Percentiles rank a stretch among this genome's conserved stretches.
These are phyloP conservation scores for Drosophila serrata DNA, from an alignment of 1,140 invertebrate genomes.

Conservation along the genomic window DNA sequence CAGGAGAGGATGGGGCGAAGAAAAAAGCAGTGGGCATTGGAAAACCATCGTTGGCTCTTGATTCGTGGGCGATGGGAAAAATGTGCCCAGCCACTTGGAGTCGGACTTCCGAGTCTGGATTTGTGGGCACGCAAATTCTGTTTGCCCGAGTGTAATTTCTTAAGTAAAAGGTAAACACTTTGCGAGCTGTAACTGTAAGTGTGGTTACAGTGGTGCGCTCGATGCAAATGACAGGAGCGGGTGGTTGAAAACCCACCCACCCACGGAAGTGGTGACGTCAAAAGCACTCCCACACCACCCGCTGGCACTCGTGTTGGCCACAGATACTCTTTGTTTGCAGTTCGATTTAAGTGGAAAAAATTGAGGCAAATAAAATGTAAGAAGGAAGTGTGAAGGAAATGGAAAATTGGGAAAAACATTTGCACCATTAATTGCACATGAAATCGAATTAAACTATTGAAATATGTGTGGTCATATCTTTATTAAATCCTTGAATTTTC, in stretches of 20 bases:
- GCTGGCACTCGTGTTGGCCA: conserved; percentile 3
- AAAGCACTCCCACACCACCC: conserved; percentile 14
- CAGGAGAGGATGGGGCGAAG: not conserved
- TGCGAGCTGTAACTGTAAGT: conserved; percentile 65
- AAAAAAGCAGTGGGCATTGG: conserved; percentile 32
- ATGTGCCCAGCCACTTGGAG: conserved; percentile 73
- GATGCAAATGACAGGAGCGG: conserved; percentile 68
- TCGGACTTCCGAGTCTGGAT: conserved; percentile 59
- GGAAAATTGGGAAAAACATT: conserved; percentile 41
- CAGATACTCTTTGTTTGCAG: conserved; percentile 56
- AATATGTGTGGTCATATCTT: not conserved
- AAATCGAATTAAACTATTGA: not conserved
- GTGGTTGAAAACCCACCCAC: not conserved
- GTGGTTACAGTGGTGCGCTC: conserved; percentile 49
- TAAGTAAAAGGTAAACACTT: conserved; percentile 85
- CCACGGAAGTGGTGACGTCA: conserved; percentile 39
- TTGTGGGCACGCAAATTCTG: conserved; percentile 73
- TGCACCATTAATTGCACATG: conserved; percentile 3
- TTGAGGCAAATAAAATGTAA: not conserved
- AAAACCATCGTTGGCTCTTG: conserved; percentile 57
- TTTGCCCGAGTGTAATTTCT: conserved; percentile 84
- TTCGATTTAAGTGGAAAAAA: conserved; percentile 57
- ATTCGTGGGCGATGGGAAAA: conserved; percentile 59
- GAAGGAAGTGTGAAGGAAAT: conserved; percentile 46
- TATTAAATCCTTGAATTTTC: not conserved